Evolutionary conservation across 2,888 invertebrate genomes (phyloP).

Genomic region (Xestia sexstrigata): DNA sequence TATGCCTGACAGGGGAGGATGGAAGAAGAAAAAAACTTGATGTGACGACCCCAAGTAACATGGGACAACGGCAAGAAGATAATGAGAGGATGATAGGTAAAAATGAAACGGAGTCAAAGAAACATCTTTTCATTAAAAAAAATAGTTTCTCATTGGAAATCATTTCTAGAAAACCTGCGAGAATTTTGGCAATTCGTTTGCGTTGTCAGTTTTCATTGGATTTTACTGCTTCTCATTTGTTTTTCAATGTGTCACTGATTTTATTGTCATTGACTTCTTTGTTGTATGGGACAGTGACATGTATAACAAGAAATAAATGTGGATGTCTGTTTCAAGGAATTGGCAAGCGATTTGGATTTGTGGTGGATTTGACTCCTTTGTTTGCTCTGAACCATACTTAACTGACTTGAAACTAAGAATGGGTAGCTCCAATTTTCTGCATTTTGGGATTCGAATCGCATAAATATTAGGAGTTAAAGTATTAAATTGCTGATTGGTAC

Average conservation of each 20-base stretch:
- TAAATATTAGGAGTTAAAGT: no score
- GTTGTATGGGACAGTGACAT: constrained; percentile 38
- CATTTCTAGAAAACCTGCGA: constrained; percentile 20
- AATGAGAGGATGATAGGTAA: neutral
- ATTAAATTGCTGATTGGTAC: no score
- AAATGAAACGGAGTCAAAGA: neutral
- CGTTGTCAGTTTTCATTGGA: constrained; percentile 26
- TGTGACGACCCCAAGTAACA: neutral
- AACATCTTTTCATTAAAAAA: neutral
- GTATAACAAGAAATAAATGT: constrained; percentile 23
- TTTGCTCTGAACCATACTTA: constrained; percentile 7
- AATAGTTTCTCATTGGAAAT: neutral
- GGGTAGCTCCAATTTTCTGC: neutral
- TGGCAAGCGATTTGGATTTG: constrained; percentile 15
- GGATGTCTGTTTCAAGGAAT: constrained; percentile 12
- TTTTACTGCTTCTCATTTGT: constrained; percentile 33
- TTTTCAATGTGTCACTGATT: constrained; percentile 21
- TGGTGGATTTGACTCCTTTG: constrained; percentile 4
- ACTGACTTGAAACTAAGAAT: neutral
- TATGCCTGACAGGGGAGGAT: neutral
- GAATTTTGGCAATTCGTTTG: constrained; percentile 21
- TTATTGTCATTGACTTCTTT: constrained; percentile 36
- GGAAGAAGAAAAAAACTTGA: neutral
- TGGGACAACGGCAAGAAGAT: neutral
- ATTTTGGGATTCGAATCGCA: neutral